Conservation (phyloP, 2,888 invertebrate species). For the Synergus umbraculus region DNA sequence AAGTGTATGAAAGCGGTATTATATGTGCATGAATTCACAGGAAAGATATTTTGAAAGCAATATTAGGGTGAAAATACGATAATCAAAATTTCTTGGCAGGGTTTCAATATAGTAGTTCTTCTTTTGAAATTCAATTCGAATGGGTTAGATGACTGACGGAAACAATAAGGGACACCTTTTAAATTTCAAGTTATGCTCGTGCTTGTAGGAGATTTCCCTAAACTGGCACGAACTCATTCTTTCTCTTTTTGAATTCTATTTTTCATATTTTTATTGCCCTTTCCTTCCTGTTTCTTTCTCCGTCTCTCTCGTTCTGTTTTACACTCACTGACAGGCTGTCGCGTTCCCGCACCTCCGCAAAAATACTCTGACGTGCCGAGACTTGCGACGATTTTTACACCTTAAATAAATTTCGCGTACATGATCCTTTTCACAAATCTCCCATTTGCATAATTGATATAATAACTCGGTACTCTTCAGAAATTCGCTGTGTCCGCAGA, state of each 20-base stretch:
- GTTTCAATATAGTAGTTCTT: not conserved
- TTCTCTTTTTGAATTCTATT: slow-evolving; percentile 17
- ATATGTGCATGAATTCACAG: no score
- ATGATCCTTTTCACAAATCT: slow-evolving; percentile 64
- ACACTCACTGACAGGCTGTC: slow-evolving; percentile 28
- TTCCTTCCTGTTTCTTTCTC: slow-evolving; percentile 17
- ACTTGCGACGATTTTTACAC: slow-evolving; percentile 60
- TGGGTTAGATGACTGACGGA: slow-evolving; percentile 10
- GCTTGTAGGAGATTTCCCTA: slow-evolving; percentile 32
- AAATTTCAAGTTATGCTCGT: slow-evolving; percentile 15
- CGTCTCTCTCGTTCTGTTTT: not conserved
- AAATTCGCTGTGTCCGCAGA: slow-evolving; percentile 41
- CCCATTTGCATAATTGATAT: slow-evolving; percentile 66
- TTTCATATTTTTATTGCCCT: slow-evolving; percentile 23
- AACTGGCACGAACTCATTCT: slow-evolving; percentile 30
- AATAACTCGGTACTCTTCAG: slow-evolving; percentile 60
- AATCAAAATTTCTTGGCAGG: slow-evolving; percentile 22
- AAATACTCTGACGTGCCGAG: slow-evolving; percentile 68
- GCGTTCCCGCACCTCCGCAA: slow-evolving; percentile 42
- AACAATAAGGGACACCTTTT: slow-evolving; percentile 18
- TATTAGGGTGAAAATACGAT: not conserved
- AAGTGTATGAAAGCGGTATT: no score
- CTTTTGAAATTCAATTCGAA: not conserved
- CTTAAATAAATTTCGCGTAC: slow-evolving; percentile 67
- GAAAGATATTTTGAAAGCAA: not conserved